Conservation (phyloP, 2,113 vertebrate species). For the Urocolius indicus region DNA sequence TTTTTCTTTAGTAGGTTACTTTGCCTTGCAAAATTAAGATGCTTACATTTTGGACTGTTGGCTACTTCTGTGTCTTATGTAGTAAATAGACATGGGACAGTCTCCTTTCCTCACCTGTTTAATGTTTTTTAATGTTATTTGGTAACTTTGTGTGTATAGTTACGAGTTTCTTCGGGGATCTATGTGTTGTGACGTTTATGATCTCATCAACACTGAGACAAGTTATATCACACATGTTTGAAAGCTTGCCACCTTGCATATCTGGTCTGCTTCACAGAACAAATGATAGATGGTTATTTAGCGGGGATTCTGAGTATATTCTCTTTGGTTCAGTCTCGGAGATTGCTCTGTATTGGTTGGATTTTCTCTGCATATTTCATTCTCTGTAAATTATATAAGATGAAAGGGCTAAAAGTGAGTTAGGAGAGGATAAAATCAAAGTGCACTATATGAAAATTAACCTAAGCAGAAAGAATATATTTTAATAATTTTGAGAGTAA, state of each 20-base stretch:
- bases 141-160: neutral
- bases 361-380: rapidly evolving
- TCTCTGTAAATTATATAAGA: neutral
- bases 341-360: rapidly evolving
- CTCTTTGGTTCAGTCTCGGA: neutral
- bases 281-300: neutral
- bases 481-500: neutral
- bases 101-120: neutral
- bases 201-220: neutral
- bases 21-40: neutral
- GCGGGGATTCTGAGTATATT: neutral
- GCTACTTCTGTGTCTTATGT: neutral
- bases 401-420: neutral
- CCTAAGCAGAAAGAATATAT: neutral
- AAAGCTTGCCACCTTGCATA: neutral
- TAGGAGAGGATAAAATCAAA: neutral
- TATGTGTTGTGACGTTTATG: neutral
- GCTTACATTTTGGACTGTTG: neutral
- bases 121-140: neutral
- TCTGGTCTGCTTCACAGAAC: neutral
- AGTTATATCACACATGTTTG: neutral
- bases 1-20: neutral
- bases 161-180: neutral
- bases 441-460: neutral
- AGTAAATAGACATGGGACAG: neutral